phyloP scores from a whole-genome alignment of 2,888 invertebrate species.

The Spodoptera picta region DNA sequence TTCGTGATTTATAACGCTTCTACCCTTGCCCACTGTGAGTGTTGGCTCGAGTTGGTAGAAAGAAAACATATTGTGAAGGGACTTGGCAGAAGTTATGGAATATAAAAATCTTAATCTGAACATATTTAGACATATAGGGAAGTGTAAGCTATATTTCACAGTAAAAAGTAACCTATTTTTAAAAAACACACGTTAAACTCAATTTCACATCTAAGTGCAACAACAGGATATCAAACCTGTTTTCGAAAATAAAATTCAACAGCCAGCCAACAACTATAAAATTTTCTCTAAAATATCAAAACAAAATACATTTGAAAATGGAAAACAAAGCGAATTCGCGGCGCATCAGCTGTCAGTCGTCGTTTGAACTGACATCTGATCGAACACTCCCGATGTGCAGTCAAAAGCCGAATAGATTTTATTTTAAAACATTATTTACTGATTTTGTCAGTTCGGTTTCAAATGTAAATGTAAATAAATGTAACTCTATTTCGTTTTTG shows the following conservation, averaged over 20 bases:
- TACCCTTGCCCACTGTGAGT: no score
- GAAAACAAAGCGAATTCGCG: conserved; percentile 42
- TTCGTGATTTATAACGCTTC: no score
- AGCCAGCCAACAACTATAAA: conserved; percentile 2
- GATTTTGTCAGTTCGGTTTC: conserved; percentile 39
- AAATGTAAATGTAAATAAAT: conserved; percentile 27
- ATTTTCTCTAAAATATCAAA: conserved; percentile 11
- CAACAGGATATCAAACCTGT: no score
- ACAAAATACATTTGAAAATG: conserved; percentile 30
- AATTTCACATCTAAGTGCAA: no score
- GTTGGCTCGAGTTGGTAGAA: no score
- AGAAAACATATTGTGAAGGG: no score
- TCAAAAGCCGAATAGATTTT: conserved; percentile 28
- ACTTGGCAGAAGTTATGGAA: no score
- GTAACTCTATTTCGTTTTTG: neutral
- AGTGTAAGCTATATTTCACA: no score
- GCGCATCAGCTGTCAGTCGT: conserved; percentile 41
- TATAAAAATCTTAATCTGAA: no score
- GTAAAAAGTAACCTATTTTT: no score
- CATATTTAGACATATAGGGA: no score
- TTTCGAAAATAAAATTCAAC: neutral
- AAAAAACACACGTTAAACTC: no score
- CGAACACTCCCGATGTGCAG: conserved; percentile 27
- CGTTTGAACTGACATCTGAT: conserved; percentile 42
- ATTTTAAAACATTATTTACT: conserved; percentile 46